phyloP scores from a whole-genome alignment of 2,113 vertebrate species.

The Ophthalmolycus amberensis region DNA sequence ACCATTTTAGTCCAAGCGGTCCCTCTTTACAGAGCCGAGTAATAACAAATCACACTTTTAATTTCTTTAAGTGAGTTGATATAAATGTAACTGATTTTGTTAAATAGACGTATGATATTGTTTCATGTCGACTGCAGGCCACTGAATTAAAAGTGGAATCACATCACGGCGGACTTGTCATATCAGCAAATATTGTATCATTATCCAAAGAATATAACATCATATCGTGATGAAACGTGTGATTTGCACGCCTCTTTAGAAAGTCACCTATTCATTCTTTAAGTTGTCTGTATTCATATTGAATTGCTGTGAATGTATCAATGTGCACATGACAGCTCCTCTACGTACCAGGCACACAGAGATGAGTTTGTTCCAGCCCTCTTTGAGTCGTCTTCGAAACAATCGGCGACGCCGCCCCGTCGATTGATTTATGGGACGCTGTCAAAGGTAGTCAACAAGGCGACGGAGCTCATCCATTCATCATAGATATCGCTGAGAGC shows the following conservation, averaged over 20 bases:
- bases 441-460: constrained; percentile 59
- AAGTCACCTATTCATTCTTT: neutral
- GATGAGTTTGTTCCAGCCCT: constrained; percentile 18
- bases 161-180: too few relatives aligned
- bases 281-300: constrained; percentile 9
- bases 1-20: too few relatives aligned
- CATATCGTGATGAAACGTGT: neutral
- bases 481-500: constrained; percentile 39
- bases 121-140: too few relatives aligned
- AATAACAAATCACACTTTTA: too few relatives aligned
- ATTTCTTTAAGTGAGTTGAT: too few relatives aligned
- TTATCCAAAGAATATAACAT: neutral
- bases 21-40: too few relatives aligned
- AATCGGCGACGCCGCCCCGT: constrained; percentile 23
- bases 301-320: neutral
- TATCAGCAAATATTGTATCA: too few relatives aligned
- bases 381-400: constrained; percentile 15
- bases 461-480: constrained; percentile 57
- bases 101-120: too few relatives aligned
- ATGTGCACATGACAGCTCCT: neutral
- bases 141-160: too few relatives aligned
- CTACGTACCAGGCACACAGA: neutral
- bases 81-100: too few relatives aligned
- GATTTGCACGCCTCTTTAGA: too few relatives aligned
- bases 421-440: constrained; percentile 69